Base-by-base conservation (phyloP, 2,113 vertebrate genomes). In the Oncorhynchus masou region DNA sequence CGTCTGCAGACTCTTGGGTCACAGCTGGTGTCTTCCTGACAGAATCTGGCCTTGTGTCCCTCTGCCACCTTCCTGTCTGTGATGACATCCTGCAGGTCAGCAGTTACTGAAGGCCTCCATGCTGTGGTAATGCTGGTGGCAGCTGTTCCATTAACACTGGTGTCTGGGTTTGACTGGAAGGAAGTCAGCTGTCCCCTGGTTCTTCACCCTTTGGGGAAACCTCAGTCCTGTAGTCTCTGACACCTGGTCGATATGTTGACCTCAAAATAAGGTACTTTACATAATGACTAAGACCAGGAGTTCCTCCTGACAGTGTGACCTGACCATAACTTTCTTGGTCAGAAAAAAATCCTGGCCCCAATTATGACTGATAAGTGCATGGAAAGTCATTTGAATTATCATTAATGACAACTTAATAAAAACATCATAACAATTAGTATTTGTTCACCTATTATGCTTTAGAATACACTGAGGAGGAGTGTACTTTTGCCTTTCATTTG, bases 41-140 rank as follows among this genome's bases (percentile, higher is more conserved):
- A 95, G 87, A 95, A 95, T 79, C 94, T 95, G 73, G 94, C 94
- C 74, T 95, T 95, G 84, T 95, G 94, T 45, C 94, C 94, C 76
- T 95, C 94, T 0, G 94, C 94, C 1, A 95, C 92, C 74, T 92
- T 94, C 67, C 80, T 80, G 51, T 87, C 89, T 4, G 91, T 88
- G 73, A 78, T 77, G 45, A 86, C 66, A 0, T 94, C 92, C 83
- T 95, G 79, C 49, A 95, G 83, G 78, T 95, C 94, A 1, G n/a
- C 95, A 95, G 77, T 92, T 90, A 80, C 94, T 95, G 48, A 95
- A 95, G 48, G 94, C 92, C 62, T 95, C 94, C 94, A 95, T 95
- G 11, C 94, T 95, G 88, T 95, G 94, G 80, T 91, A 95, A 79
- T 94, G 94, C 94, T 94, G 93, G 73, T 95, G 94, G 73, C 94